Evolutionary conservation across 64 coral and sea anemone genomes (phyloP), one percentile per base, ranked within the genome.

Genomic region (Hydrozoanthus tunicans): DNA sequence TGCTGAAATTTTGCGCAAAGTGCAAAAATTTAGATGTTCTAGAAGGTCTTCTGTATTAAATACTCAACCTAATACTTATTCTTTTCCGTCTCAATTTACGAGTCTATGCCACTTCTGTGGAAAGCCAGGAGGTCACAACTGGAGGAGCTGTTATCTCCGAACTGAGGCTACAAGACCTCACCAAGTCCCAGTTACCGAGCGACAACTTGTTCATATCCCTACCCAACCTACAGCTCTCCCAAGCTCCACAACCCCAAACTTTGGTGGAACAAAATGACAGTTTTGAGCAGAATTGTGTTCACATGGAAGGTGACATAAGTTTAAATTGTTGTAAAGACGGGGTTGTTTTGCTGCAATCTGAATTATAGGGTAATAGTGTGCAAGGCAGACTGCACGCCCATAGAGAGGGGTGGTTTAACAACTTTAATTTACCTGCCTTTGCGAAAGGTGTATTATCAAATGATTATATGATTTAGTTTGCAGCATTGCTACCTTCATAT

Each of bases 101-200:
- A n/a, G n/a, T n/a, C n/a, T n/a, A n/a, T 74, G 65, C 63, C 60
- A 64, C 59, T 76, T 90, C 11, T 90, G 88, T 62, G 73, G 88
- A 62, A 90, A 90, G 14, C 32, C 73, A 63, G 88, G 57, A n/a
- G n/a, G n/a, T 26, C 88, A 90, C 27, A 58, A 60, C 63, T 90
- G 73, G 86, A 78, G 86, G 58, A 75, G 32, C 26, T 90, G 70
- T 27, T 57, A 23, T 52, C 58, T 27, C 71, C 23, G 72, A 25
- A 70, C n/a, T 24, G 68, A 5, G 5, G 12, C 72, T 13, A 3
- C 26, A 78, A 78, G 85, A 52, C 54, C 52, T 10, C 0, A 23
- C n/a, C 51, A 53, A 17, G 5, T 32, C 5, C 14, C 69, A 53
- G 14, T n/a, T 89, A 56, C 24, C 69, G 5, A 72, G n/a, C 20